Evolutionary conservation across 2,113 vertebrate genomes (phyloP).

Genomic region (Neotragus pygmaeus): DNA sequence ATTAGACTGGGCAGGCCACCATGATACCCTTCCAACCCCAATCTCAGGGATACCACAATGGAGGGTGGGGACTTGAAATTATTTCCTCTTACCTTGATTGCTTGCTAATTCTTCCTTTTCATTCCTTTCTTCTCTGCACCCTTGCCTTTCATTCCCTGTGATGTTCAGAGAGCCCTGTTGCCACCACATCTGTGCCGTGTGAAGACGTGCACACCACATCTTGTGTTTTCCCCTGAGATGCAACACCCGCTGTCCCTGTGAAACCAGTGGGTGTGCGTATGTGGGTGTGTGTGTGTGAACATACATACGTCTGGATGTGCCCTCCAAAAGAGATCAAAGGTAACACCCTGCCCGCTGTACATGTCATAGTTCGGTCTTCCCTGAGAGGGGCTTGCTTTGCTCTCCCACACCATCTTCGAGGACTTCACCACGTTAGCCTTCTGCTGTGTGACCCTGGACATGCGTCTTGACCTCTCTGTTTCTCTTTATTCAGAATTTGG

Average conservation of each 20-base stretch:
- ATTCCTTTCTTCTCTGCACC: not conserved
- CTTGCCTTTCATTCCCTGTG: not conserved
- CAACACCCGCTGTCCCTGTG: not conserved
- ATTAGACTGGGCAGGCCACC: not conserved
- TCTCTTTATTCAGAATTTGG: not conserved
- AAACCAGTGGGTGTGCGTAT: not conserved
- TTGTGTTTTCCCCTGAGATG: not conserved
- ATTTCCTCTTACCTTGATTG: not conserved
- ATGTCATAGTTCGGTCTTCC: not conserved
- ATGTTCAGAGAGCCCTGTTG: not conserved
- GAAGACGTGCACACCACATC: not conserved
- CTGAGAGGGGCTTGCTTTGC: not conserved
- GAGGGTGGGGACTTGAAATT: not conserved
- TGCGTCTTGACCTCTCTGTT: not conserved
- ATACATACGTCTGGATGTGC: not conserved
- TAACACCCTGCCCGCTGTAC: not conserved
- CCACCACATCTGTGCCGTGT: fast-evolving
- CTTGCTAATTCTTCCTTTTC: not conserved
- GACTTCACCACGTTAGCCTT: not conserved
- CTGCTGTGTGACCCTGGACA: not conserved
- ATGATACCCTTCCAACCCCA: not conserved
- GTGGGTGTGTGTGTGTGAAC: fast-evolving
- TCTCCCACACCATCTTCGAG: too few species aligned
- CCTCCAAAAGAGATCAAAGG: not conserved
- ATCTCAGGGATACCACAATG: not conserved